Evolutionary conservation across 2,888 invertebrate species (phyloP).

Genomic region (Himalopsyche tibetana): DNA sequence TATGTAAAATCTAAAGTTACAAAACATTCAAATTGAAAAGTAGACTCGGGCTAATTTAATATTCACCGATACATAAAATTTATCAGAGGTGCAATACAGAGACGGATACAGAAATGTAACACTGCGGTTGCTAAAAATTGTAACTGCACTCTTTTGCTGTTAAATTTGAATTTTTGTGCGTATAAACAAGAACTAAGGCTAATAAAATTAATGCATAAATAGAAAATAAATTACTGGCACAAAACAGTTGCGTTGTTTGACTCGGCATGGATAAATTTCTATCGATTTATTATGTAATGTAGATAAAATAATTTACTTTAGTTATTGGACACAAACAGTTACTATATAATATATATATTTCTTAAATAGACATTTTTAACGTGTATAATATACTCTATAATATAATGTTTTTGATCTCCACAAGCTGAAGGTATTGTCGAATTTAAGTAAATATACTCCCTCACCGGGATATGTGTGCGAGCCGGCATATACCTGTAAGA

Average conservation of each 20-base stretch:
- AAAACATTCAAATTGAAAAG: too few species aligned
- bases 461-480: conserved; percentile 97
- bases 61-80: too few species aligned
- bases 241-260: conserved; percentile 1
- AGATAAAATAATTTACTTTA: conserved; percentile 37
- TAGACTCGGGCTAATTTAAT: too few species aligned
- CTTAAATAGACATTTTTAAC: conserved; percentile 70
- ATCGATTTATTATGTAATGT: conserved; percentile 9
- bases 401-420: conserved; percentile 99
- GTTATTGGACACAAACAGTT: conserved; percentile 34
- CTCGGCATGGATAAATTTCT: background rate
- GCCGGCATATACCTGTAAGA: conserved; percentile 91
- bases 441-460: conserved; percentile 98
- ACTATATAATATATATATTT: conserved; percentile 40
- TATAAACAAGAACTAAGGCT: background rate
- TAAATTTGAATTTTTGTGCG: too few species aligned
- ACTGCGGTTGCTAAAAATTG: too few species aligned
- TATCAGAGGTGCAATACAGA: too few species aligned
- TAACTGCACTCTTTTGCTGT: too few species aligned
- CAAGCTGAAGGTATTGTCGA: conserved; percentile 99
- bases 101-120: too few species aligned
- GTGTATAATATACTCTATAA: conserved; percentile 98
- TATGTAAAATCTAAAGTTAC: too few species aligned
- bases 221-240: conserved; percentile 11
- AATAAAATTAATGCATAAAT: conserved; percentile 5